Evolutionary conservation across 2,888 invertebrate genomes (phyloP).

Genomic region (Drosophila barbarae): DNA sequence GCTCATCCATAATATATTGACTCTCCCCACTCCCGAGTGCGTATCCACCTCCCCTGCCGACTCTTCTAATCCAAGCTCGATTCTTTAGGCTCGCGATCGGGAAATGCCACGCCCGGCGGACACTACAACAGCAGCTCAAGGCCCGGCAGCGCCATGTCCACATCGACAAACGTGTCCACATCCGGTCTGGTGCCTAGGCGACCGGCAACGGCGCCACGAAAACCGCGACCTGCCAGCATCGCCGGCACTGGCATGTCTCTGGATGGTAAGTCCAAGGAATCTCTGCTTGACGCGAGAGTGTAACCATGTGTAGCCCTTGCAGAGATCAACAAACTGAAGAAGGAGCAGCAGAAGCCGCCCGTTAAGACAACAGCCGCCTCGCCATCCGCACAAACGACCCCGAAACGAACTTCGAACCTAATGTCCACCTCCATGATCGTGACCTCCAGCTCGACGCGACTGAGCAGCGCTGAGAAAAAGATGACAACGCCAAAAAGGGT

Average conservation of each 20-base stretch:
- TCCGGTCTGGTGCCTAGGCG: slow-evolving; percentile 83
- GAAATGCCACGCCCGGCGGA: slow-evolving; percentile 85
- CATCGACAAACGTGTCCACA: slow-evolving; percentile 84
- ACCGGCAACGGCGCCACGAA: slow-evolving; percentile 83
- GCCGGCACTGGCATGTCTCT: slow-evolving; percentile 90
- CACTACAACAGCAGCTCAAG: slow-evolving; percentile 86
- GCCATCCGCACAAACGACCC: slow-evolving; percentile 79
- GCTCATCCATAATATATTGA: slow-evolving; percentile 27
- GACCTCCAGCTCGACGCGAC: slow-evolving; percentile 74
- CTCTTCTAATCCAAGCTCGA: slow-evolving; percentile 24
- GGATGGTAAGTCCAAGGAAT: slow-evolving; percentile 66
- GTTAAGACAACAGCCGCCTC: slow-evolving; percentile 75
- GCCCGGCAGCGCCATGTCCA: slow-evolving; percentile 92
- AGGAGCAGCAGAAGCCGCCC: slow-evolving; percentile 81
- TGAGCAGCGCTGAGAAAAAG: slow-evolving; percentile 74
- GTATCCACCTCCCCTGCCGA: not conserved
- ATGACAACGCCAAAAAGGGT: slow-evolving; percentile 78
- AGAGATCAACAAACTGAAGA: slow-evolving; percentile 79
- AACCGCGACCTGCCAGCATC: slow-evolving; percentile 90
- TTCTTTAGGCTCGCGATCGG: slow-evolving; percentile 84
- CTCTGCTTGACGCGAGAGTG: not conserved
- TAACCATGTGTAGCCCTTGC: not conserved
- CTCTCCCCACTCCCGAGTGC: not conserved
- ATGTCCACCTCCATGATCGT: slow-evolving; percentile 78
- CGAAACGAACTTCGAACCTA: slow-evolving; percentile 78